Evolutionary conservation across 2,888 invertebrate species (phyloP).

Genomic region (Odontomyia ornata): DNA sequence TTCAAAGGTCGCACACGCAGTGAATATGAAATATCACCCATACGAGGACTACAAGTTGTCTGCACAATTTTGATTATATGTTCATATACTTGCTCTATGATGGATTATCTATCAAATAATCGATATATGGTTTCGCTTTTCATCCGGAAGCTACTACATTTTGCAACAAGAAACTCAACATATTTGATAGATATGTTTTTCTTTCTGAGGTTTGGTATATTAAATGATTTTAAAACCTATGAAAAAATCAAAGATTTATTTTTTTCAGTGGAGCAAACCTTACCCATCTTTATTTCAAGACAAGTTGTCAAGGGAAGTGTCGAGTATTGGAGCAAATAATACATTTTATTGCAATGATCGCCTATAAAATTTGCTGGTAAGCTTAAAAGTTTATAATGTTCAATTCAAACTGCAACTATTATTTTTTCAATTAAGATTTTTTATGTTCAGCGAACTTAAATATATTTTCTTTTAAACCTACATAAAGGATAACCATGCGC

Average conservation of each 20-base stretch:
- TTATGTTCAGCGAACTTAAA: conserved; percentile 3
- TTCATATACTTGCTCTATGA: conserved; percentile 70
- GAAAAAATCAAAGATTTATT: neutral
- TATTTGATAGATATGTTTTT: conserved; percentile 64
- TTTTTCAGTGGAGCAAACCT: conserved; percentile 69
- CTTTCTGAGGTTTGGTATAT: conserved; percentile 66
- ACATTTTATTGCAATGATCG: conserved; percentile 67
- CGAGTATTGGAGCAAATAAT: conserved; percentile 64
- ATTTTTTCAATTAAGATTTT: no score
- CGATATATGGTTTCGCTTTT: conserved; percentile 62
- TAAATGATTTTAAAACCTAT: neutral
- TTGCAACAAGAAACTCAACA: conserved; percentile 51
- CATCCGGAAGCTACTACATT: conserved; percentile 53
- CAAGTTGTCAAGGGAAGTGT: conserved; percentile 63
- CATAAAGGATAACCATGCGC: no score
- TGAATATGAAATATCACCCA: conserved; percentile 66
- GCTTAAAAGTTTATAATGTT: neutral
- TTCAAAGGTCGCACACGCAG: conserved; percentile 54
- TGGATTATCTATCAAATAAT: conserved; percentile 68
- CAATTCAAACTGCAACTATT: no score
- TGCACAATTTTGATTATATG: conserved; percentile 75
- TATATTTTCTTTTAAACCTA: conserved; percentile 41
- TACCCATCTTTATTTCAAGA: conserved; percentile 70
- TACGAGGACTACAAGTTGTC: conserved; percentile 71
- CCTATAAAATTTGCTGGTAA: conserved; percentile 69